Conservation (phyloP, 1,140 invertebrate genomes). For the Hylyphantes graminicola region DNA sequence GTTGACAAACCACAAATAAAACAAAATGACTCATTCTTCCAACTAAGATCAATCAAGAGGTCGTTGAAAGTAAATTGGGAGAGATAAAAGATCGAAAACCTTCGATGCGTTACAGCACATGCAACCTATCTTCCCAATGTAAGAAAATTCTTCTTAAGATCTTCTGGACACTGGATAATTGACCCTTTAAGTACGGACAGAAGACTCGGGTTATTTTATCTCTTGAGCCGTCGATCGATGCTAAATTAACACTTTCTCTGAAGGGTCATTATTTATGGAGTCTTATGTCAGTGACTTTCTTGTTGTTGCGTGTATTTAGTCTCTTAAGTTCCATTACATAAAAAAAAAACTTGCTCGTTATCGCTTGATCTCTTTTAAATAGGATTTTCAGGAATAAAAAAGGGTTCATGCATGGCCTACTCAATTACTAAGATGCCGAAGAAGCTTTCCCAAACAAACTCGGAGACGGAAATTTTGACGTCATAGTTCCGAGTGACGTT, state of each 20-base stretch:
- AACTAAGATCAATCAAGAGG: neutral
- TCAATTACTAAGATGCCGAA: too few relatives aligned
- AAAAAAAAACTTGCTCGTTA: too few relatives aligned
- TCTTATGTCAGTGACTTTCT: too few relatives aligned
- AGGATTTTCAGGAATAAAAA: too few relatives aligned
- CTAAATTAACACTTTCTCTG: constrained; percentile 24
- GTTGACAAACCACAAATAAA: neutral
- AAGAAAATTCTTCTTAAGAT: neutral
- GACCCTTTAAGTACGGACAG: neutral
- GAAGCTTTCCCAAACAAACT: too few relatives aligned
- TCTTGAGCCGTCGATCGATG: neutral
- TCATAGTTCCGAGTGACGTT: too few relatives aligned
- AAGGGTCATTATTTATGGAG: neutral
- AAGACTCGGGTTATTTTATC: neutral
- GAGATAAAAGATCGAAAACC: constrained; percentile 5
- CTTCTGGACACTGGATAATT: neutral
- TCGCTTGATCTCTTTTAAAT: too few relatives aligned
- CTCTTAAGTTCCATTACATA: too few relatives aligned
- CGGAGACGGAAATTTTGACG: too few relatives aligned
- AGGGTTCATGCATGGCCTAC: too few relatives aligned
- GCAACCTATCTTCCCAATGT: neutral
- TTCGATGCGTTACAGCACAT: constrained; percentile 32
- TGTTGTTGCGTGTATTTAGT: too few relatives aligned
- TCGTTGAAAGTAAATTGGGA: constrained; percentile 26
- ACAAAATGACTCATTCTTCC: neutral